A percentile compares a stretch with the other conserved stretches of the same genome.
These are phyloP conservation scores for Prietella phreatophila DNA, from an alignment of 2,113 vertebrate genomes.

Conservation along the genomic window DNA sequence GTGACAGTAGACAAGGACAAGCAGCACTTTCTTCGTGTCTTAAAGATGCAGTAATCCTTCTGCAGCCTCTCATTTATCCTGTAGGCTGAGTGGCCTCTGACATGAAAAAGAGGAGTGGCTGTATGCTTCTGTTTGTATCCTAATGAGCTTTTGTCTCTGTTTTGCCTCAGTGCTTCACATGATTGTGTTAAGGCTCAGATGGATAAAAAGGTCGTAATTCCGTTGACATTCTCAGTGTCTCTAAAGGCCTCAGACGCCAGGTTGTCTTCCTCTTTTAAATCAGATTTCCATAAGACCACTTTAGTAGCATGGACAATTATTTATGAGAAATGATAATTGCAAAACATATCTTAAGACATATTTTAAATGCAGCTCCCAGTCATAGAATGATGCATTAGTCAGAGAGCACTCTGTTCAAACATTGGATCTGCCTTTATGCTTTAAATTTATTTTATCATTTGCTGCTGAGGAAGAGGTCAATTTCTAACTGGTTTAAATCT, in stretches of 20 bases:
- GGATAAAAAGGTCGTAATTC: conserved; percentile 29
- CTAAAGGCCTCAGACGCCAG: conserved; percentile 41
- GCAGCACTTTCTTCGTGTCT: conserved; percentile 5
- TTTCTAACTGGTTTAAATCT: neutral
- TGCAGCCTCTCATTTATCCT: conserved; percentile 23
- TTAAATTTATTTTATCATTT: neutral
- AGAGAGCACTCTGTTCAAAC: neutral
- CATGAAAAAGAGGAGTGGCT: neutral
- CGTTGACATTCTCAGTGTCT: conserved; percentile 39
- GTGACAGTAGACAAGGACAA: conserved; percentile 22
- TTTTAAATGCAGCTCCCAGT: conserved; percentile 17
- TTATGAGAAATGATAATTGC: conserved; percentile 25
- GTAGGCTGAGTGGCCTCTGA: conserved; percentile 20
- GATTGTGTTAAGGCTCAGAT: conserved; percentile 43
- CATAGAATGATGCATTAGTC: conserved; percentile 1
- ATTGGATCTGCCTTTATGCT: neutral
- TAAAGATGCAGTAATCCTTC: neutral
- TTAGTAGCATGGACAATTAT: conserved; percentile 37
- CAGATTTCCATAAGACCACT: conserved; percentile 43
- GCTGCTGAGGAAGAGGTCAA: neutral
- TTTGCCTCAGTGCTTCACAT: conserved; percentile 40
- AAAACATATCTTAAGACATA: conserved; percentile 11
- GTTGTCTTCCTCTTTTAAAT: conserved; percentile 43
- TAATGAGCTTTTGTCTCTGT: conserved; percentile 24
- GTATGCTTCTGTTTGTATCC: conserved; percentile 8